These are phyloP conservation scores for Thoracochromis brauschi DNA, from an alignment of 2,113 vertebrate genomes.

Conservation along the genomic window DNA sequence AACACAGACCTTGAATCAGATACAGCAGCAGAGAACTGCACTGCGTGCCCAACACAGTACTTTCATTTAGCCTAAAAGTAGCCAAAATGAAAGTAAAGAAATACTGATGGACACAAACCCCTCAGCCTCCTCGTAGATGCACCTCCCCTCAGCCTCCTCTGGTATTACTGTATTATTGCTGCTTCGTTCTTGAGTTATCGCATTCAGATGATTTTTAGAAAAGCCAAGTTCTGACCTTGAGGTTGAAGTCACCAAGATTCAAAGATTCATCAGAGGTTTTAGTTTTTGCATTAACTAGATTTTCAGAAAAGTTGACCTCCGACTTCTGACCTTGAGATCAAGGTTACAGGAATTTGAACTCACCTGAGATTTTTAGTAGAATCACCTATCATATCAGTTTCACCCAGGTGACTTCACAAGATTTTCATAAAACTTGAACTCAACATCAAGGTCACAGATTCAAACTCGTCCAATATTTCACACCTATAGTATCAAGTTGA, in stretches of 20 bases:
- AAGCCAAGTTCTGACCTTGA: not conserved
- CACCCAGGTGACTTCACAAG: not conserved
- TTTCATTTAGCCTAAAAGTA: not conserved
- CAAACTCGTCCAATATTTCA: not conserved
- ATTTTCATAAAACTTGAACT: not conserved
- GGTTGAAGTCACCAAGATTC: not conserved
- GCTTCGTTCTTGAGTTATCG: accelerated
- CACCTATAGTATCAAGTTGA: not conserved
- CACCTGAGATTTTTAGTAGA: not conserved
- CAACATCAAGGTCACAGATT: not conserved
- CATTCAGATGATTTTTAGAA: not conserved
- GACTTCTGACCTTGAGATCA: not conserved
- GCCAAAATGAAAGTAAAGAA: not conserved
- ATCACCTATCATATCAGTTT: not conserved
- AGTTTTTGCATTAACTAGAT: not conserved
- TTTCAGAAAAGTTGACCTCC: not conserved
- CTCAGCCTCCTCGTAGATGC: not conserved
- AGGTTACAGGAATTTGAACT: not conserved
- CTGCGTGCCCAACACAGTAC: accelerated
- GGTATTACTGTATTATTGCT: not conserved
- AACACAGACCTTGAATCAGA: not conserved
- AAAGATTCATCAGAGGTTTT: not conserved
- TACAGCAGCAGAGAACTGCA: not conserved
- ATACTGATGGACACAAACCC: not conserved
- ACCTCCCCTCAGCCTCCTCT: not conserved